phyloP scores from a whole-genome alignment of 2,797 vertebrate genomes.

The Onychomys arenicola region DNA sequence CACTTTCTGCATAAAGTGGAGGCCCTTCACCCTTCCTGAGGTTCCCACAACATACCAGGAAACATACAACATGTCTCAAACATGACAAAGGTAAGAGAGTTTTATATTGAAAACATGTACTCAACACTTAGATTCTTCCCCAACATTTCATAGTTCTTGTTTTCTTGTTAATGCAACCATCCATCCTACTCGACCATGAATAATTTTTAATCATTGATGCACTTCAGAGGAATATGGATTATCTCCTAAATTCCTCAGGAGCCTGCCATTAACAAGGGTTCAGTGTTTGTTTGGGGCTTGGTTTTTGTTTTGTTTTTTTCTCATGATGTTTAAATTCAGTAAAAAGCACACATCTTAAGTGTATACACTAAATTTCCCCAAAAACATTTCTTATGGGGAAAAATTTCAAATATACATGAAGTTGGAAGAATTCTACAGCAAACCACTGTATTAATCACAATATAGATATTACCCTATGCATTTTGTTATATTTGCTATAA shows the following conservation, averaged over 20 bases:
- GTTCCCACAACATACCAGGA: not conserved
- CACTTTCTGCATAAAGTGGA: not conserved
- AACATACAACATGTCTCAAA: not conserved
- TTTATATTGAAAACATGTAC: not conserved
- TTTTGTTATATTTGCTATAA: not conserved
- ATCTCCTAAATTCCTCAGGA: not conserved
- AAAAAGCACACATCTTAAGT: not conserved
- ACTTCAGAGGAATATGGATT: not conserved
- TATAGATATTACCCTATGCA: not conserved
- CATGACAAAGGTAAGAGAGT: not conserved
- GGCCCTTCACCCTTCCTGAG: not conserved
- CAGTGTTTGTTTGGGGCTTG: not conserved
- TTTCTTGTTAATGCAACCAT: not conserved
- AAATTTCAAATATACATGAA: not conserved
- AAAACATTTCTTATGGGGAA: not conserved
- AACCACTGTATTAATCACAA: not conserved
- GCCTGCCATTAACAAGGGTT: not conserved
- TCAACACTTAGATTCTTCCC: not conserved
- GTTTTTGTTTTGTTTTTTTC: not conserved
- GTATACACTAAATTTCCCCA: not conserved
- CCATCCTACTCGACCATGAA: not conserved
- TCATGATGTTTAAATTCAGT: not conserved
- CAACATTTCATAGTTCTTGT: too few relatives aligned
- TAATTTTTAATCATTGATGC: not conserved
- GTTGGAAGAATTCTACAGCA: not conserved